Evolutionary conservation across 2,113 vertebrate species (phyloP).

Genomic region (Myrmecobius fasciatus): DNA sequence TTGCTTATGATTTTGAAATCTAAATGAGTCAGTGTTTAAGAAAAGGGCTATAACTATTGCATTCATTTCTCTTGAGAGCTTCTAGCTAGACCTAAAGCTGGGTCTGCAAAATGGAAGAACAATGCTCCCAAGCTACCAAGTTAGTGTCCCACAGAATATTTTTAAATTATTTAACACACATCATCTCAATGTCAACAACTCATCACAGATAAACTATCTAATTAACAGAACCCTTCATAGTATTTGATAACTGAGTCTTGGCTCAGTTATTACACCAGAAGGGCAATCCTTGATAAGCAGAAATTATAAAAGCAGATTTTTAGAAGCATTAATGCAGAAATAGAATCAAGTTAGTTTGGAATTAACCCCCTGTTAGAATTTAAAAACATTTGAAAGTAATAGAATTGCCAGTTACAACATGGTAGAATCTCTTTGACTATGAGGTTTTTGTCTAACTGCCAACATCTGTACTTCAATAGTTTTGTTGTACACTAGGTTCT

Average conservation of each 20-base stretch:
- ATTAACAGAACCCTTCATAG: conserved; percentile 90
- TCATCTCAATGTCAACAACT: conserved; percentile 90
- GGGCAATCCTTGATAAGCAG: conserved; percentile 90
- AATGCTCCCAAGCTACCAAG: conserved; percentile 81
- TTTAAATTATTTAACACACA: conserved; percentile 90
- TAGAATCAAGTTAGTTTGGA: conserved; percentile 82
- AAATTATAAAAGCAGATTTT: conserved; percentile 87
- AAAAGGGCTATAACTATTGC: conserved; percentile 75
- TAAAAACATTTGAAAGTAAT: conserved; percentile 70
- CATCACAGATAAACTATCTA: conserved; percentile 90
- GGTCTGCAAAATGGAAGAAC: conserved; percentile 83
- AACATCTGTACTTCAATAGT: conserved; percentile 67
- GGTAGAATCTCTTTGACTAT: conserved; percentile 72
- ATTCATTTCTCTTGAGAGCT: conserved; percentile 79
- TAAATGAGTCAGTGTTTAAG: conserved; percentile 78
- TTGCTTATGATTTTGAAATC: conserved; percentile 71
- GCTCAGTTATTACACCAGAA: conserved; percentile 88
- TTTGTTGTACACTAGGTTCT: conserved; percentile 73
- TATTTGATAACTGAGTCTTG: conserved; percentile 90
- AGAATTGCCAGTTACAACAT: conserved; percentile 59
- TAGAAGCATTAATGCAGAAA: conserved; percentile 84
- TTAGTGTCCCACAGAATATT: conserved; percentile 88
- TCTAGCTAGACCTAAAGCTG: conserved; percentile 79
- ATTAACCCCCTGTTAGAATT: conserved; percentile 85
- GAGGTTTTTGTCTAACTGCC: conserved; percentile 60